Percentiles rank a stretch among this genome's conserved stretches.
Conservation (phyloP, 1,140 invertebrate species). For the Diachasma alloeum region DNA sequence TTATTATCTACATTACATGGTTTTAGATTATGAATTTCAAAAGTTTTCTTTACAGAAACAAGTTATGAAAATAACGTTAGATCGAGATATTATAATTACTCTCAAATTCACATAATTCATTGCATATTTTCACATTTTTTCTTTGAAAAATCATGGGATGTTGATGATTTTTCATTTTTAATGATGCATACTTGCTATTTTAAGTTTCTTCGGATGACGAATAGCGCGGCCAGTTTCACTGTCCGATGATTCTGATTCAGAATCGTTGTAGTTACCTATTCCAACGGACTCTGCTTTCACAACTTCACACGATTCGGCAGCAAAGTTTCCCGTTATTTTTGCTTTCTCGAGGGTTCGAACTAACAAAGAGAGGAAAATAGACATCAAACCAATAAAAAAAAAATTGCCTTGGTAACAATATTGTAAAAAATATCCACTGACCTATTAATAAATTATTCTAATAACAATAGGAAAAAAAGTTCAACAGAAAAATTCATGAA, state of each 20-base stretch:
- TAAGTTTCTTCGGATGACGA: constrained; percentile 63
- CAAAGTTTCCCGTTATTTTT: constrained; percentile 73
- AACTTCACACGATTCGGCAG: constrained; percentile 65
- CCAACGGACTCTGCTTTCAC: constrained; percentile 58
- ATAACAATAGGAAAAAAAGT: too few relatives aligned
- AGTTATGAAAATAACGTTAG: neutral
- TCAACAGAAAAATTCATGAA: too few relatives aligned
- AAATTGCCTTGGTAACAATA: neutral
- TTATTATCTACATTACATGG: neutral
- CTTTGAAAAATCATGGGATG: neutral
- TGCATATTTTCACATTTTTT: neutral
- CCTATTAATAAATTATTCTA: neutral
- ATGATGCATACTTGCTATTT: constrained; percentile 58
- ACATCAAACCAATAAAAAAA: neutral
- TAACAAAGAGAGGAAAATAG: constrained; percentile 57
- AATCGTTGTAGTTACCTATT: constrained; percentile 61
- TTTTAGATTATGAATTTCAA: neutral
- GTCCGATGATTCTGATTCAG: constrained; percentile 67
- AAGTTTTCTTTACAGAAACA: neutral
- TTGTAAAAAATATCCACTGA: neutral
- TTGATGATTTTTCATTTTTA: constrained; percentile 33
- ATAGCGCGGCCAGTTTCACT: constrained; percentile 61
- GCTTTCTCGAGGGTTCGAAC: constrained; percentile 77
- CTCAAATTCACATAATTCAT: neutral
- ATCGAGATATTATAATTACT: neutral